Evolutionary conservation across 2,888 invertebrate genomes (phyloP), one percentile per base, ranked within the genome.

Genomic region (Drosophila merina): DNA sequence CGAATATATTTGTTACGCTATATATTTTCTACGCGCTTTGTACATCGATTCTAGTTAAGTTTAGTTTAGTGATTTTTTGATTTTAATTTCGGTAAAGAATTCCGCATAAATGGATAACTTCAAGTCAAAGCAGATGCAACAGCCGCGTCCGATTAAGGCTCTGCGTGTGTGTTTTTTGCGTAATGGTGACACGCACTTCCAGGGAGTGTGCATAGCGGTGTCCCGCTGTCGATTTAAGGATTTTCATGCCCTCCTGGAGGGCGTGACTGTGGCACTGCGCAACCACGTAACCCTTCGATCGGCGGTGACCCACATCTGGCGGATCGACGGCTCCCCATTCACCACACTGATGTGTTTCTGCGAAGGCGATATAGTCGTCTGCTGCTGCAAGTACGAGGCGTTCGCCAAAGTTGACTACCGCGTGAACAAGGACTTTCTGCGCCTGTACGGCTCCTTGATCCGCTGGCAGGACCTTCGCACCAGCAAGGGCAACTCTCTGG

Each of bases 321-420:
- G 38, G 6, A 40, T 40, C 38, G 38, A 40, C 38, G 38, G 38
- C 5, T 40, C 38, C n/a, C 38, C 38, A 3, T 40, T 40, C 12
- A 40, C 38, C 38, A 40, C 38, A 6, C 9, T 40, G 38, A 14
- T n/a, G 12, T 40, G 38, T 12, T 40, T 40, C 12, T 40, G n/a
- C 38, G 38, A 40, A 10, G 38, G 38, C 38, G 38, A 40, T 12
- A 14, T 40, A 4, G 38, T 40, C 7, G 38, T 40, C 38, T 40
- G 38, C 38, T 40, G 38, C 38, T 40, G 38, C 38, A 12, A 40
- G 12, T 40, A 40, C 38, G 38, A 40, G 38, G 25, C 6, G 25
- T 45, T 26, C 45, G 3, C 5, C 5, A 6, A 1, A 0, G 25
- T 45, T 1, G 2, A 5, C 12, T 40, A 40, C 12, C 38, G 12